These are phyloP conservation scores for Platalea minor DNA, from an alignment of 2,797 vertebrate species.

Conservation along the genomic window DNA sequence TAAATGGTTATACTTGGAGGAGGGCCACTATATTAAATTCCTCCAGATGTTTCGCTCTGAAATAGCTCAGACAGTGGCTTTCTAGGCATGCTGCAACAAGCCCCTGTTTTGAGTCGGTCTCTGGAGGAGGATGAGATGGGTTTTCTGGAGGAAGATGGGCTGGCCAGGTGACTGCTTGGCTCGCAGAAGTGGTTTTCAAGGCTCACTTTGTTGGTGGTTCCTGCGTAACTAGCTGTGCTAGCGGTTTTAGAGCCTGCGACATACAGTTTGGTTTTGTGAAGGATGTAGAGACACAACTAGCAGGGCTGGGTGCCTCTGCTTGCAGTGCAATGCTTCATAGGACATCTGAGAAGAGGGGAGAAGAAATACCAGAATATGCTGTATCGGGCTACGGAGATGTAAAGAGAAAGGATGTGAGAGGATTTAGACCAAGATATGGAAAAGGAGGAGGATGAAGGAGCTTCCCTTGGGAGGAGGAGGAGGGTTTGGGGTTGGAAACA, in stretches of 20 bases:
- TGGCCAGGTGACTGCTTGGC: not conserved
- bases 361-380: not conserved
- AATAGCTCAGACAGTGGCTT: not conserved
- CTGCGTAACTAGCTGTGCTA: not conserved
- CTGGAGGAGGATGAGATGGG: not conserved
- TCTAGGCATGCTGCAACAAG: not conserved
- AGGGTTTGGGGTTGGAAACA: not conserved
- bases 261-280: not conserved
- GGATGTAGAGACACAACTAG: not conserved
- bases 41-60: slow-evolving; percentile 14
- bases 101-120: not conserved
- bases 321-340: not conserved
- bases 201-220: not conserved
- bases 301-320: not conserved
- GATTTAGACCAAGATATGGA: not conserved
- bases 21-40: not conserved
- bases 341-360: too few relatives aligned
- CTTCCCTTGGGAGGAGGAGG: not conserved
- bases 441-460: not conserved
- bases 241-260: not conserved
- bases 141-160: not conserved
- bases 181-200: not conserved
- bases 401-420: not conserved
- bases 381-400: not conserved
- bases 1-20: not conserved